phyloP scores from a whole-genome alignment of 2,888 invertebrate species.

The Drosophila greeni region DNA sequence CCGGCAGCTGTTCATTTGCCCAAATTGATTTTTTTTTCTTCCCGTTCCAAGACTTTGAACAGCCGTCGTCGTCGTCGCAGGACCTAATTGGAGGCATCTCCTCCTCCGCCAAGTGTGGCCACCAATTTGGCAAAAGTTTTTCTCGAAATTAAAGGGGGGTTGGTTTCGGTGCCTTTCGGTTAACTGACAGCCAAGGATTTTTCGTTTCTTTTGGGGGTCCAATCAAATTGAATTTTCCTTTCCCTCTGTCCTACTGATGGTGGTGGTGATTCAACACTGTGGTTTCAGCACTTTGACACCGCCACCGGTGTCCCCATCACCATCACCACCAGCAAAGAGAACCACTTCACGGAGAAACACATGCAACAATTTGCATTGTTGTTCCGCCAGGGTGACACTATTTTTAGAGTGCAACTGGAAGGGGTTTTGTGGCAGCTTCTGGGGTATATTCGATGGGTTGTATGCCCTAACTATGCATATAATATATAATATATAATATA shows the following conservation, averaged over 20 bases:
- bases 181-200: conserved; percentile 19
- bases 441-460: not conserved
- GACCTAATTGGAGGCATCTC: conserved; percentile 17
- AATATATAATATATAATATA: not conserved
- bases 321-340: conserved; percentile 1
- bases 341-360: not conserved
- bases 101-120: conserved; percentile 15
- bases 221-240: conserved; percentile 38
- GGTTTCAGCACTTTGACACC: conserved; percentile 30
- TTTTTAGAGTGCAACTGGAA: conserved; percentile 47
- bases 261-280: conserved; percentile 19
- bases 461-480: conserved; percentile 2
- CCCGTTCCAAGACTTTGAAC: conserved; percentile 2
- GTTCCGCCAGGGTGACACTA: conserved; percentile 26
- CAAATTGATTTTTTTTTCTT: conserved; percentile 22
- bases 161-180: not conserved
- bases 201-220: not conserved
- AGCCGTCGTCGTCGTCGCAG: conserved; percentile 6
- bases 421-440: not conserved
- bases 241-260: not conserved
- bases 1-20: conserved; percentile 21
- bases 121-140: conserved; percentile 28
- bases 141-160: conserved; percentile 11
- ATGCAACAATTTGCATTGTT: conserved; percentile 29
- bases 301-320: not conserved